Evolutionary conservation across 2,113 vertebrate species (phyloP), one percentile per base, ranked within the genome.

Genomic region (Saguinus midas): DNA sequence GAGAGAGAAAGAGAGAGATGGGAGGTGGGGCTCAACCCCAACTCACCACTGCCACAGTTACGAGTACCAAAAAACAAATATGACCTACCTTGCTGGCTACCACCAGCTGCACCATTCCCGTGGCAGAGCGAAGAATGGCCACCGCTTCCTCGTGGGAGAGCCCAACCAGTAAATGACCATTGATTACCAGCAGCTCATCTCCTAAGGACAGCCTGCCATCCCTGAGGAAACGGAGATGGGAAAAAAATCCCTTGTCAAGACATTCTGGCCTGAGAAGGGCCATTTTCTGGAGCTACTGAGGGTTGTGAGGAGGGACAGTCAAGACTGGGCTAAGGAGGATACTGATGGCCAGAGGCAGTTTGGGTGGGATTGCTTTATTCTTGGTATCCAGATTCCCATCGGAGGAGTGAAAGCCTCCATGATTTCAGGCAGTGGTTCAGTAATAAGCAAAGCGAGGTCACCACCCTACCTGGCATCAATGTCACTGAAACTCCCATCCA

Each of bases 91-190:
- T 99, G 98, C 99, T 99, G 96, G 99, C 99, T 17, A 99, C 99
- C 85, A 99, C 99, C 88, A 99, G 98, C 98, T 99, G 99, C 43
- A 99, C 99, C 75, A 99, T 98, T 40, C 99, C 99, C 23, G 98
- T 98, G 0, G 99, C 98, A 0, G 99, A 99, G 52, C 99, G 99
- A 35, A 99, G 99, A 82, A 99, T 98, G 43, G 98, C 98, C 73
- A 99, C 99, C 0, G 99, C 99, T 18, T 99, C 99, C 98, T 99
- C 99, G 83, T 99, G 99, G 75, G 99, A 99, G 1, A 99, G 99
- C 40, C 99, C 99, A 64, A 99, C 99, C 98, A 99, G 98, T 0
- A 99, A 99, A 98, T 99, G 99, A 84, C 99, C 99, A 37, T 99
- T 99, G 97, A 99, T 99, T 98, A 99, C 99, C 97, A 99, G 98